These are phyloP conservation scores for Aramus guarauna DNA, from an alignment of 2,113 vertebrate genomes.

Conservation along the genomic window DNA sequence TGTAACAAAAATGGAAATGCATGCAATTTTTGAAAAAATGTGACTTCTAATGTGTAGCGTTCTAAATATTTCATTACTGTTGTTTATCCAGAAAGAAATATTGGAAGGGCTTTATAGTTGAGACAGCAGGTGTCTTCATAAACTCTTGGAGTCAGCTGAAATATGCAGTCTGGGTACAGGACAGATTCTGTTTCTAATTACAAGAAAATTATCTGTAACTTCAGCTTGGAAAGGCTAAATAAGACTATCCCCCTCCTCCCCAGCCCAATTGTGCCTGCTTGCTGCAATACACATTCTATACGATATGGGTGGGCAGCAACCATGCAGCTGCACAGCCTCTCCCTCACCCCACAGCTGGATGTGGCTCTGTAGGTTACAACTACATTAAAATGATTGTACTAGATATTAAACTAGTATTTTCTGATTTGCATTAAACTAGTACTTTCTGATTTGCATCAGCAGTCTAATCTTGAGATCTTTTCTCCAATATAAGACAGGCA, in stretches of 20 bases:
- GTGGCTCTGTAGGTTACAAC: background rate
- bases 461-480: background rate
- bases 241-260: background rate
- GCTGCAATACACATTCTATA: accelerated
- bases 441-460: background rate
- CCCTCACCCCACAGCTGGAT: background rate
- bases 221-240: background rate
- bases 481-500: background rate
- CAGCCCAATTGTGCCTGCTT: accelerated
- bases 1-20: background rate
- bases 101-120: background rate
- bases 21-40: background rate
- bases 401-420: background rate
- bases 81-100: background rate
- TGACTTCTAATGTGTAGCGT: background rate
- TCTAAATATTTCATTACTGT: background rate
- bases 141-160: background rate
- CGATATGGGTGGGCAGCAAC: background rate
- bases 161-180: background rate
- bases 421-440: background rate
- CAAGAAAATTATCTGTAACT: background rate
- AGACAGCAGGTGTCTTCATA: background rate
- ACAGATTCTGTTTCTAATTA: background rate
- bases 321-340: background rate
- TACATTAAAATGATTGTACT: background rate